Conservation (phyloP, 1,140 invertebrate genomes). For the Drosophila ficusphila region DNA sequence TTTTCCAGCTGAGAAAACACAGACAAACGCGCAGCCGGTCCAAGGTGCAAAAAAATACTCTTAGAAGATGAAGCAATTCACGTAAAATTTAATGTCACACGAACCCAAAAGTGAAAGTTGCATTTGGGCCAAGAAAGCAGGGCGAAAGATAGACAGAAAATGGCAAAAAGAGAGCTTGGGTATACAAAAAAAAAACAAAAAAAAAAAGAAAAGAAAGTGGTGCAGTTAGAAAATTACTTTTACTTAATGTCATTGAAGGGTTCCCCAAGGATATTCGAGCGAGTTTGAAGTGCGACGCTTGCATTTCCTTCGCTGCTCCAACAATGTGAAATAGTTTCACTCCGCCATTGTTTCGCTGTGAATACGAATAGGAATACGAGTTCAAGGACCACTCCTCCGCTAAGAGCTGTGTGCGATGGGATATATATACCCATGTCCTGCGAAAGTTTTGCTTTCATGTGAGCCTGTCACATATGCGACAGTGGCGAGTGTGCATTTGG, state of each 20-base stretch:
- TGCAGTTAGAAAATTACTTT: slow-evolving; percentile 77
- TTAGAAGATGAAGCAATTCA: slow-evolving; percentile 50
- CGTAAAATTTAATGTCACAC: slow-evolving; percentile 70
- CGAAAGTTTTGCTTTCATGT: slow-evolving; percentile 33
- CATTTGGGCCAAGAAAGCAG: slow-evolving; percentile 28
- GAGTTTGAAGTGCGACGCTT: slow-evolving; percentile 65
- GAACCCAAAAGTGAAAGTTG: slow-evolving; percentile 69
- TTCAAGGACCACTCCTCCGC: slow-evolving; percentile 55
- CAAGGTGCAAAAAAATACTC: slow-evolving; percentile 49
- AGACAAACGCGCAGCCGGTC: slow-evolving; percentile 43
- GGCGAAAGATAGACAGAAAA: slow-evolving; percentile 5
- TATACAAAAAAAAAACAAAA: neutral
- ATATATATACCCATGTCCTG: slow-evolving; percentile 32
- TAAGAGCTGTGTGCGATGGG: slow-evolving; percentile 1
- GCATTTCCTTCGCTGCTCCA: slow-evolving; percentile 43
- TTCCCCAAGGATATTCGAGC: slow-evolving; percentile 52
- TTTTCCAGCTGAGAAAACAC: slow-evolving; percentile 61
- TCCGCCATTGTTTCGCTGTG: slow-evolving; percentile 43
- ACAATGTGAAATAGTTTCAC: slow-evolving; percentile 49
- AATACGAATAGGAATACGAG: slow-evolving; percentile 43
- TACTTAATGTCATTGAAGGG: slow-evolving; percentile 63
- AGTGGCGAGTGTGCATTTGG: slow-evolving; percentile 16
- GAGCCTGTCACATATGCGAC: slow-evolving; percentile 37
- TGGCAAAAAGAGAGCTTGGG: neutral
- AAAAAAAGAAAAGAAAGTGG: slow-evolving; percentile 34